Evolutionary conservation across 1,140 invertebrate genomes (phyloP).

Genomic region (Hylaeus anthracinus): DNA sequence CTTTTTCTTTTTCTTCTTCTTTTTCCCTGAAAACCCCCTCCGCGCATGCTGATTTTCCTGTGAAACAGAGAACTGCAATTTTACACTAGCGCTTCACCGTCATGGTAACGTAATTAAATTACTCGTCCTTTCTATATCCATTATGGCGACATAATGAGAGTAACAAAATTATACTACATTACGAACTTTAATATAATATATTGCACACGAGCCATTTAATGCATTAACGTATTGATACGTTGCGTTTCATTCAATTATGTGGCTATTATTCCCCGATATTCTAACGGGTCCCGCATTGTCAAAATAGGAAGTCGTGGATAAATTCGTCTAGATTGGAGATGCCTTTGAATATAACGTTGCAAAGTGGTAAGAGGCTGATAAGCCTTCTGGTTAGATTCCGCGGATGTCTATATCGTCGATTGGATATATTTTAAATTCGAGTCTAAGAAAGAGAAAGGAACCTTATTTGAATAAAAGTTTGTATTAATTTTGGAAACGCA

Average conservation of each 20-base stretch:
- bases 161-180: conserved; percentile 40
- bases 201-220: conserved; percentile 10
- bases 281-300: not conserved
- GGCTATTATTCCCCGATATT: conserved; percentile 19
- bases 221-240: conserved; percentile 30
- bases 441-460: too few relatives aligned
- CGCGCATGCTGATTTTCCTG: conserved; percentile 3
- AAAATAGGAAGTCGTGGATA: not conserved
- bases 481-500: not conserved
- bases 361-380: too few relatives aligned
- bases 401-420: too few relatives aligned
- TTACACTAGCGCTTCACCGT: conserved; percentile 14
- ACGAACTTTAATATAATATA: conserved; percentile 45
- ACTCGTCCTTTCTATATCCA: conserved; percentile 46
- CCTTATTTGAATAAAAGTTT: too few relatives aligned
- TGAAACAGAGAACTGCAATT: conserved; percentile 40
- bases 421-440: too few relatives aligned
- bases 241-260: conserved; percentile 2
- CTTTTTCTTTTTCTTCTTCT: not conserved
- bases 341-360: too few relatives aligned
- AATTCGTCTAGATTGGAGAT: too few relatives aligned
- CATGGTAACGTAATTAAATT: conserved; percentile 35
- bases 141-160: conserved; percentile 39
- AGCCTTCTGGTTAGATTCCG: too few relatives aligned
- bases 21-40: not conserved